Conservation (phyloP, 1,140 invertebrate species). For the Cyphomyrmex costatus region DNA sequence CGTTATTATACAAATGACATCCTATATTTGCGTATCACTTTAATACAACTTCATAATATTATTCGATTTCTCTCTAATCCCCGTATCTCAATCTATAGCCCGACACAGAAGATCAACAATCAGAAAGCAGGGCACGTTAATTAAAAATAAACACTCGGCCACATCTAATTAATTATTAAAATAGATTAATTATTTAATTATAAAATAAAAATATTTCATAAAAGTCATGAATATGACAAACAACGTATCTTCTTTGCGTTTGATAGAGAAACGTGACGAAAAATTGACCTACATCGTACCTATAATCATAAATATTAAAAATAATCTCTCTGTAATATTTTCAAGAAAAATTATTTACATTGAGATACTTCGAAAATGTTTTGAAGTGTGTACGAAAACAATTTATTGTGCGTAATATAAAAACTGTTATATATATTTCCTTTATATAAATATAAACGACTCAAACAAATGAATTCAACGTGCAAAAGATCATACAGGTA, state of each 20-base stretch:
- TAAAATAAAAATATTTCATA: constrained; percentile 1
- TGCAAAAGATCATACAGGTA: not conserved
- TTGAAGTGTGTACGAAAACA: not conserved
- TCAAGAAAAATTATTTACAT: not conserved
- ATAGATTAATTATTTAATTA: constrained; percentile 12
- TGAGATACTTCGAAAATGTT: not conserved
- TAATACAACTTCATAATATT: constrained; percentile 38
- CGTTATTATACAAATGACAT: not conserved
- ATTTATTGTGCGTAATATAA: not conserved
- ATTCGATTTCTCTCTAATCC: not conserved
- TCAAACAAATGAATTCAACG: not conserved
- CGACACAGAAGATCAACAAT: constrained; percentile 21
- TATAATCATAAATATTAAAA: constrained; percentile 7
- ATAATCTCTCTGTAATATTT: not conserved
- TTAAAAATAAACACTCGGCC: constrained; percentile 38
- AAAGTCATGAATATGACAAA: not conserved
- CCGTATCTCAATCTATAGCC: constrained; percentile 9
- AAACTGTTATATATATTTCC: not conserved
- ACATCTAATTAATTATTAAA: not conserved
- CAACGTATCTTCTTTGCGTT: not conserved
- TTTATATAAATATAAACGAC: not conserved
- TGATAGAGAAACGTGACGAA: not conserved
- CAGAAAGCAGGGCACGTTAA: constrained; percentile 4
- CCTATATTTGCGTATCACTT: not conserved
- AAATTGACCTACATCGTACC: not conserved